Conservation (phyloP, 2,888 invertebrate genomes). For the Latrodectus hesperus region DNA sequence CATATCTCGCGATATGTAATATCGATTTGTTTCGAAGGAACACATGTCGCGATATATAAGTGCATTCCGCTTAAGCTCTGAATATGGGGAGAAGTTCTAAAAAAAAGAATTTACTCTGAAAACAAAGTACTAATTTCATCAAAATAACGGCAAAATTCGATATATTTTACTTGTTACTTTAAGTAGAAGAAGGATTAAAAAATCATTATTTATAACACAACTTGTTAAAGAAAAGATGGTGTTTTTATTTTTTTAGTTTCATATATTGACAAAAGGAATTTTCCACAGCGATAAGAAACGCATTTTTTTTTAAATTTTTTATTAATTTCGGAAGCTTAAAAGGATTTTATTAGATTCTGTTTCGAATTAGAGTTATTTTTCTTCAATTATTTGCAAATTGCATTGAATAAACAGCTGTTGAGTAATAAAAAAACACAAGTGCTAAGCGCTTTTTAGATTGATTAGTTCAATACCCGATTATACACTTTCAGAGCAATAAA, state of each 20-base stretch:
- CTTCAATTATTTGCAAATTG: too few species aligned
- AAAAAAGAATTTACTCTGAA: constrained; percentile 2
- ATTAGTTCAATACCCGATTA: too few species aligned
- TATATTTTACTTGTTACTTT: constrained; percentile 57
- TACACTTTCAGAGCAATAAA: too few species aligned
- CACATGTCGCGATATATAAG: constrained; percentile 42
- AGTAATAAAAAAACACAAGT: too few species aligned
- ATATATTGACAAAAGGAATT: constrained; percentile 31
- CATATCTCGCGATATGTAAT: constrained; percentile 58
- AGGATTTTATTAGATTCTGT: too few species aligned
- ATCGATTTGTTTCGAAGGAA: constrained; percentile 38
- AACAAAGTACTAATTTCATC: constrained; percentile 44
- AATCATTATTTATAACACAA: constrained; percentile 43
- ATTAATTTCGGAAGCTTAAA: too few species aligned
- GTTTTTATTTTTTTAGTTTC: constrained; percentile 1
- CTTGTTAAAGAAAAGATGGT: constrained; percentile 15
- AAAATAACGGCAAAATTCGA: constrained; percentile 54
- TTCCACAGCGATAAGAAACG: not conserved
- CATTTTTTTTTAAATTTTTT: not conserved
- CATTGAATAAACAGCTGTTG: too few species aligned
- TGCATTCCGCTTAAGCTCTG: constrained; percentile 21
- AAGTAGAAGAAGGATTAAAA: constrained; percentile 43
- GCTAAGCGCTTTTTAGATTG: too few species aligned
- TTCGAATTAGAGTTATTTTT: too few species aligned
- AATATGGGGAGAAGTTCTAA: constrained; percentile 2